phyloP scores from a whole-genome alignment of 2,888 invertebrate species.

The Sepiola atlantica region DNA sequence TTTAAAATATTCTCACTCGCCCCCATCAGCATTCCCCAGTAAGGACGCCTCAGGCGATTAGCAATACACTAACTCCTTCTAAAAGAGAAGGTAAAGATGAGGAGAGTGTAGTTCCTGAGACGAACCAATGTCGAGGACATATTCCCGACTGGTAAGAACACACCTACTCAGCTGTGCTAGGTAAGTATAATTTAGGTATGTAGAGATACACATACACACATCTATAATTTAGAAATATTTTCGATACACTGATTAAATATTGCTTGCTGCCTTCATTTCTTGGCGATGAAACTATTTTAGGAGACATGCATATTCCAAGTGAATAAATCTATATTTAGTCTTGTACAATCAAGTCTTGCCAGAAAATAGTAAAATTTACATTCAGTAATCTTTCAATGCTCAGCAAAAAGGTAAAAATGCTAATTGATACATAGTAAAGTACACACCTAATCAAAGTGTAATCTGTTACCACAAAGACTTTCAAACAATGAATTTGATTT shows the following conservation, averaged over 20 bases:
- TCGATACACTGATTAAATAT: slow-evolving; percentile 15
- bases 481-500: no score
- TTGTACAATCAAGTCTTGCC: background rate
- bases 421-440: background rate
- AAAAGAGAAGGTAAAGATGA: no score
- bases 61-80: no score
- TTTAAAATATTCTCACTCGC: no score
- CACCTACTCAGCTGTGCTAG: no score
- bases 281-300: slow-evolving; percentile 5
- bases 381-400: background rate
- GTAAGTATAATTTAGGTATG: no score
- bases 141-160: no score
- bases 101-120: no score
- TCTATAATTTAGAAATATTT: background rate
- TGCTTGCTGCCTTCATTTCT: background rate
- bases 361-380: background rate
- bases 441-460: background rate
- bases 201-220: background rate
- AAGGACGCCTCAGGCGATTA: no score
- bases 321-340: background rate
- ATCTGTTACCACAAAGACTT: no score
- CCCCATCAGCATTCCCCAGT: no score
- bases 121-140: no score
- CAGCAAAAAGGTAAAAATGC: background rate
- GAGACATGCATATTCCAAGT: background rate